phyloP scores from a whole-genome alignment of 2,888 invertebrate genomes.

The Lithodes maja region DNA sequence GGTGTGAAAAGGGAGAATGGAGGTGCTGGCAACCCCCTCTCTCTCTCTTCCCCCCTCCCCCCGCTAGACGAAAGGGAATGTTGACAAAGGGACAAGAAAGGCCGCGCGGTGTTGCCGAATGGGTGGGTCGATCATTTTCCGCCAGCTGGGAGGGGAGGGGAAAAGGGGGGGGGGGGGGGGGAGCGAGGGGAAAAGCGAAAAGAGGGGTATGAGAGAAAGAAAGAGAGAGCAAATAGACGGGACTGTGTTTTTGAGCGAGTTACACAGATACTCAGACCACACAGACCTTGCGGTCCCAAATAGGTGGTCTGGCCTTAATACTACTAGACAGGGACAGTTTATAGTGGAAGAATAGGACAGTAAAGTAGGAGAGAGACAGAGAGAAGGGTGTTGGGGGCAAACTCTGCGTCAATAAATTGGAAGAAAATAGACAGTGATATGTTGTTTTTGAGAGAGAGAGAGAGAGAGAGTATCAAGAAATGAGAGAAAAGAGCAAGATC shows the following conservation, averaged over 20 bases:
- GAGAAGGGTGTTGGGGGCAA: not conserved
- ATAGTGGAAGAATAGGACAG: too few relatives aligned
- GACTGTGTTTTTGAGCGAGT: not conserved
- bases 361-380: too few relatives aligned
- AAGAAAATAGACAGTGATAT: too few relatives aligned
- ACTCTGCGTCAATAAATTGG: too few relatives aligned
- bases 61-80: not conserved
- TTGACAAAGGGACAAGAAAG: slow-evolving; percentile 39
- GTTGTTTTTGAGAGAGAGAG: not conserved
- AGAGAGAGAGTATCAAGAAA: not conserved
- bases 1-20: not conserved
- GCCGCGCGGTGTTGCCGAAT: slow-evolving; percentile 19
- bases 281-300: too few relatives aligned
- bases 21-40: not conserved
- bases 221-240: slow-evolving; percentile 2
- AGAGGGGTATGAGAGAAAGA: not conserved
- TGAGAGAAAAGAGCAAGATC: not conserved
- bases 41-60: too few relatives aligned
- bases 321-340: too few relatives aligned
- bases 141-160: not conserved
- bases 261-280: too few relatives aligned
- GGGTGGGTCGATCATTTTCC: not conserved
- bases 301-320: too few relatives aligned
- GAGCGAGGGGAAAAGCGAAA: not conserved
- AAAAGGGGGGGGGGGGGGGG: not conserved